Conservation (phyloP, 2,113 vertebrate species). For the Gasterosteus aculeatus region DNA sequence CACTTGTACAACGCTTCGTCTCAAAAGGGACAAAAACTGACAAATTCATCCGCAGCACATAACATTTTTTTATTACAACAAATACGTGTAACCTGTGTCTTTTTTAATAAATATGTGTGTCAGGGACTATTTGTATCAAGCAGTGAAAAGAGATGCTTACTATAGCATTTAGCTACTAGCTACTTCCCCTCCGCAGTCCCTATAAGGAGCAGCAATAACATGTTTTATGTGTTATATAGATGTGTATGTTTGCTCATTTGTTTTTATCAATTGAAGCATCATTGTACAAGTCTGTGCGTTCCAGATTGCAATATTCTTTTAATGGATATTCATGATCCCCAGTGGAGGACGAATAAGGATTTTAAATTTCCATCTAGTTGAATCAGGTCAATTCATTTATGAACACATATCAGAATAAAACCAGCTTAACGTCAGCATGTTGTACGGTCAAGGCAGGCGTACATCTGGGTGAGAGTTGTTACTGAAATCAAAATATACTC, state of each 20-base stretch:
- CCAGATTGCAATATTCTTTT: not conserved
- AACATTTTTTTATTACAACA: conserved; percentile 18
- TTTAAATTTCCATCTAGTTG: not conserved
- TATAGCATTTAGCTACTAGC: conserved; percentile 6
- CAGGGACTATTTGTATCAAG: not conserved
- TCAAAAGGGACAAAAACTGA: conserved; percentile 56
- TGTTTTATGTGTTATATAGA: not conserved
- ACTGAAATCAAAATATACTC: conserved; percentile 23
- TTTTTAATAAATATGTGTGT: not conserved
- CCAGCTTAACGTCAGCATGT: not conserved
- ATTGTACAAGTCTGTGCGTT: not conserved
- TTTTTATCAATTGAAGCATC: not conserved
- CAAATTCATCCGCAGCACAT: conserved; percentile 31
- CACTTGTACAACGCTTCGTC: conserved; percentile 59
- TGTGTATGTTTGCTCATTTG: not conserved
- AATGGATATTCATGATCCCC: not conserved
- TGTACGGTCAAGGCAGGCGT: conserved; percentile 14
- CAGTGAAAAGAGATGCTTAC: not conserved
- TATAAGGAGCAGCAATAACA: not conserved
- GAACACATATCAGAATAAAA: not conserved
- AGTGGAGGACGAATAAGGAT: not conserved
- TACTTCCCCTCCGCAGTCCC: conserved; percentile 1
- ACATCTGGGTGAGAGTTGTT: conserved; percentile 5
- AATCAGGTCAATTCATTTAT: not conserved
- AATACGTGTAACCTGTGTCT: not conserved